phyloP scores from a whole-genome alignment of 2,797 vertebrate species.

The Nasua narica region DNA sequence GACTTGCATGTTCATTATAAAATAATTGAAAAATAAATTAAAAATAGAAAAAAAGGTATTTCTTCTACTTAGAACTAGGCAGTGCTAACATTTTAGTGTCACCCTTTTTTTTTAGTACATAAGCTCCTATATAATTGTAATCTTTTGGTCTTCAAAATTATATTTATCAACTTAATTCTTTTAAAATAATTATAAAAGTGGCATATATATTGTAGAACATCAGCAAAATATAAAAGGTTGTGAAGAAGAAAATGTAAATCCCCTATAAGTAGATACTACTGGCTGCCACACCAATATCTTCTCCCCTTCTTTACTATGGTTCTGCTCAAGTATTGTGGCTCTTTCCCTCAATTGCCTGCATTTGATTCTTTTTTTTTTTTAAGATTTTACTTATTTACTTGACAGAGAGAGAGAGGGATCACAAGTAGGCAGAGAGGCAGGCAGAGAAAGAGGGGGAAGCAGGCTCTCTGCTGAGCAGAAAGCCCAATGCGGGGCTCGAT shows the following conservation, averaged over 20 bases:
- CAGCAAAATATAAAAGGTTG: not conserved
- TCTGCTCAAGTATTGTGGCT: not conserved
- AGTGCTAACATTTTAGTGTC: not conserved
- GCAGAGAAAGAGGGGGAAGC: too few relatives aligned
- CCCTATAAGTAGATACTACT: not conserved
- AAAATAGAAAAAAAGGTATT: not conserved
- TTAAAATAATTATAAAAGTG: not conserved
- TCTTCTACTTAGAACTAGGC: not conserved
- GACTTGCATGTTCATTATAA: not conserved
- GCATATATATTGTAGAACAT: not conserved
- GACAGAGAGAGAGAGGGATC: too few relatives aligned
- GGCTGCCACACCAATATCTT: not conserved
- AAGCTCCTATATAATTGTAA: not conserved
- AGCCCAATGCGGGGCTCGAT: too few relatives aligned
- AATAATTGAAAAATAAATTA: constrained; percentile 31
- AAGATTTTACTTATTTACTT: too few relatives aligned
- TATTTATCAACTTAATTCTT: not conserved
- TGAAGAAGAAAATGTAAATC: not conserved
- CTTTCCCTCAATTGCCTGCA: not conserved
- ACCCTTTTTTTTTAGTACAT: not conserved
- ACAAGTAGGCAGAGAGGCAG: too few relatives aligned
- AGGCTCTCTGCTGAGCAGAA: too few relatives aligned
- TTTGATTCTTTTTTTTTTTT: too few relatives aligned
- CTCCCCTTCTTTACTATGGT: not conserved
- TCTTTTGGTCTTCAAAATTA: not conserved